Evolutionary conservation across 1,140 invertebrate species (phyloP).

Genomic region (Papilio aristodemus): DNA sequence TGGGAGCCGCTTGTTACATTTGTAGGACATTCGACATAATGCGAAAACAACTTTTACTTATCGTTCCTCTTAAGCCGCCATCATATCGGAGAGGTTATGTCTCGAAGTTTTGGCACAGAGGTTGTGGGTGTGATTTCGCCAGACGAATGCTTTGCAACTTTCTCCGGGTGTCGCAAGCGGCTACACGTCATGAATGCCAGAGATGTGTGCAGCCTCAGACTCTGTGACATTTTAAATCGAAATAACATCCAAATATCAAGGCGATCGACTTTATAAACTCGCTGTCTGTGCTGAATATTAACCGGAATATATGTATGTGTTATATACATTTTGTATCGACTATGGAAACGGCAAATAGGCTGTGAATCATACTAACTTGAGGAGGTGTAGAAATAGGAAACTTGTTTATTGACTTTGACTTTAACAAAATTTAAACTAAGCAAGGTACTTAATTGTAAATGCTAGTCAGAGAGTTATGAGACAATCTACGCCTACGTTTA

Average conservation of each 20-base stretch:
- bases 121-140: conserved; percentile 76
- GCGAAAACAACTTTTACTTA: conserved; percentile 65
- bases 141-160: conserved; percentile 59
- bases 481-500: conserved; percentile 33
- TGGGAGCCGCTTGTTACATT: conserved; percentile 20
- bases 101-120: conserved; percentile 69
- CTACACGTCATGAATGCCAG: conserved; percentile 48
- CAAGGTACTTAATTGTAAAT: conserved; percentile 28
- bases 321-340: conserved; percentile 14
- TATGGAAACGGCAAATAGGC: conserved; percentile 43
- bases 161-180: conserved; percentile 69
- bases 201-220: conserved; percentile 37
- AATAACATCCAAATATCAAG: conserved; percentile 67
- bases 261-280: conserved; percentile 48
- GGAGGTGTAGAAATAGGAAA: conserved; percentile 70
- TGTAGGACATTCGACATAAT: conserved; percentile 26
- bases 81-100: conserved; percentile 56
- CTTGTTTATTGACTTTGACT: conserved; percentile 59
- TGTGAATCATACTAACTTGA: conserved; percentile 59
- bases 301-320: conserved; percentile 45
- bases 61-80: conserved; percentile 49
- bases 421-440: conserved; percentile 39
- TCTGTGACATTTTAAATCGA: conserved; percentile 62
- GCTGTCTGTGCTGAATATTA: conserved; percentile 47
- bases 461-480: conserved; percentile 33